A percentile compares a stretch with the other conserved stretches of the same genome.
Evolutionary conservation across 2,797 vertebrate genomes (phyloP).

Genomic region (Squalus acanthias): DNA sequence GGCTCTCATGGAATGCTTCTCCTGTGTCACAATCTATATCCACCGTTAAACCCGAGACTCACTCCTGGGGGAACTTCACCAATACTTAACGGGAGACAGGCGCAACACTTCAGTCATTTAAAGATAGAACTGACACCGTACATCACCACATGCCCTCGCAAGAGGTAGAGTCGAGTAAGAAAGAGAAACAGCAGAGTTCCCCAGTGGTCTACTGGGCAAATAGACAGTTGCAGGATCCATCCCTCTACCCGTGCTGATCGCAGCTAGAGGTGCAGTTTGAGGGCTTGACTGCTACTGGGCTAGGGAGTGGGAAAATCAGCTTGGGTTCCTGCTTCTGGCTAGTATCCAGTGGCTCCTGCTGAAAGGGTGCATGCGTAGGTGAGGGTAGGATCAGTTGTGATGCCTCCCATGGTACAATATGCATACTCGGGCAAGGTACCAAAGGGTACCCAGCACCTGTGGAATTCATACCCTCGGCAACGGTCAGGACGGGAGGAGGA

Average conservation of each 20-base stretch:
- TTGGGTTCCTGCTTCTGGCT: background rate
- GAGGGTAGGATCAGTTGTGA: background rate
- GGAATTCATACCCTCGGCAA: background rate
- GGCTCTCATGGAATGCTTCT: background rate
- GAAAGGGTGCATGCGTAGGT: background rate
- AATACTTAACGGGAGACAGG: background rate
- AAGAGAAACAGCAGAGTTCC: background rate
- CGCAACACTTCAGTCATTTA: background rate
- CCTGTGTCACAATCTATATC: background rate
- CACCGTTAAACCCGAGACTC: background rate
- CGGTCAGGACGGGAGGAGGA: background rate
- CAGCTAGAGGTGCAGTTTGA: background rate
- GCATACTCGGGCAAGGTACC: background rate
- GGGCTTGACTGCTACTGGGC: background rate
- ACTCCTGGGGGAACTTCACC: background rate
- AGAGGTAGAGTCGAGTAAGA: background rate
- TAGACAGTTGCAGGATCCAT: background rate
- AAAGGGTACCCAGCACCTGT: too few relatives aligned
- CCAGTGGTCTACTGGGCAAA: background rate
- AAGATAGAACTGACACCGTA: background rate
- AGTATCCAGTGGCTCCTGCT: background rate
- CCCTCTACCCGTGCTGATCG: background rate
- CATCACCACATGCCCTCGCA: background rate
- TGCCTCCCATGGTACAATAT: background rate
- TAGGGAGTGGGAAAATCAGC: background rate